phyloP scores from a whole-genome alignment of 1,140 invertebrate species.

The Monomorium pharaonis region DNA sequence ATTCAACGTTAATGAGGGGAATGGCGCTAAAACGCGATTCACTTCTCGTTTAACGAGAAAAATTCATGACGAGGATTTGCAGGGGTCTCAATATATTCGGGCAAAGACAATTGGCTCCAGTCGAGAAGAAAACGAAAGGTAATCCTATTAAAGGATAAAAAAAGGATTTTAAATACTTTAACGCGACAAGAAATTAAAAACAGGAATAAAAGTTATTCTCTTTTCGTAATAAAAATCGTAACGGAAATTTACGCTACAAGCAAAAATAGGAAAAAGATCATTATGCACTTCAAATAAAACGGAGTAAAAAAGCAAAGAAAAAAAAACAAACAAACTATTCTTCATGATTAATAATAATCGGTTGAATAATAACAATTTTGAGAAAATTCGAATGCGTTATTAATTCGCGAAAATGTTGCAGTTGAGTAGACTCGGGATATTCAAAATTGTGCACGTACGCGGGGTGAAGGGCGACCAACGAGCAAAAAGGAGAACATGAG shows the following conservation, averaged over 20 bases:
- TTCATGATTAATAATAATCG: not conserved
- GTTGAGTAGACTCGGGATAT: not conserved
- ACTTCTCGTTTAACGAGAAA: constrained; percentile 49
- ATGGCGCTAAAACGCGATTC: constrained; percentile 23
- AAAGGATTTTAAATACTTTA: not conserved
- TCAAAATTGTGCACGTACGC: not conserved
- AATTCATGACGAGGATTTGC: constrained; percentile 51
- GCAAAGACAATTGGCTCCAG: constrained; percentile 42
- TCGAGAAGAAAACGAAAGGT: not conserved
- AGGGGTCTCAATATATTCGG: constrained; percentile 33
- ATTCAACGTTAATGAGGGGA: constrained; percentile 47
- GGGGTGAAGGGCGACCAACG: not conserved
- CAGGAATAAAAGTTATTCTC: not conserved
- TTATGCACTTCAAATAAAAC: not conserved
- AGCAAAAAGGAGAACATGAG: not conserved
- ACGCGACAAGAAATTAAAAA: not conserved
- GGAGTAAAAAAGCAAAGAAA: not conserved
- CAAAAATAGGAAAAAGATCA: not conserved
- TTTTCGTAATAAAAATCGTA: not conserved
- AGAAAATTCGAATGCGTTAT: not conserved
- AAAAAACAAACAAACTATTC: not conserved
- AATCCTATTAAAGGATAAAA: constrained; percentile 4
- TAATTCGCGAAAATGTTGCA: not conserved
- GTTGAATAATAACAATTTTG: not conserved
- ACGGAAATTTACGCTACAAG: not conserved